phyloP scores from a whole-genome alignment of 2,113 vertebrate genomes.

The Hippoglossus stenolepis region DNA sequence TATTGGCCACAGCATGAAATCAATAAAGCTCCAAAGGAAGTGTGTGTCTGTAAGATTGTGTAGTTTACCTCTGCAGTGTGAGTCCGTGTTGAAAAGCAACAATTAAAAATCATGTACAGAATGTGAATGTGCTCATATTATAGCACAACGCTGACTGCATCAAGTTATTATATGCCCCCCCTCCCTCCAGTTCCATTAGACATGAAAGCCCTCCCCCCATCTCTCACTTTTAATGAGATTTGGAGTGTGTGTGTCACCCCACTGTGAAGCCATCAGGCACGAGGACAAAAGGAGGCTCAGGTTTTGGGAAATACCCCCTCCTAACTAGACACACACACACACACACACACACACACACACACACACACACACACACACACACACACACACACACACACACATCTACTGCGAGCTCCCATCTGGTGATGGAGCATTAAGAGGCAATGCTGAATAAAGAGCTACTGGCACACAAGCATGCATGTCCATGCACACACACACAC shows the following conservation, averaged over 20 bases:
- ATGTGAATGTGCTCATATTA: neutral
- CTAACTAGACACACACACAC: constrained; percentile 7
- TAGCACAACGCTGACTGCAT: neutral
- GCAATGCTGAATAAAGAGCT: constrained; percentile 57
- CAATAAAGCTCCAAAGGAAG: constrained; percentile 60
- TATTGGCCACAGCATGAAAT: constrained; percentile 64
- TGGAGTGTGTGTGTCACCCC: constrained; percentile 72
- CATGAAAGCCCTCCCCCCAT: constrained; percentile 40
- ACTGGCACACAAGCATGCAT: constrained; percentile 40
- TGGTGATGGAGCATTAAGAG: constrained; percentile 75
- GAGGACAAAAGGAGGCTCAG: constrained; percentile 80
- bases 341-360: constrained; percentile 2
- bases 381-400: constrained; percentile 14
- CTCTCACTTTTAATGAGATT: constrained; percentile 81
- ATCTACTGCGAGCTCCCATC: constrained; percentile 76
- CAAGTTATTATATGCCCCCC: constrained; percentile 22
- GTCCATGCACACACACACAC: constrained; percentile 25
- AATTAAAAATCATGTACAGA: neutral
- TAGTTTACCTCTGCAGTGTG: neutral
- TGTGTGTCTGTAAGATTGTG: constrained; percentile 6
- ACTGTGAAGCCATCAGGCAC: constrained; percentile 76
- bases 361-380: constrained; percentile 20
- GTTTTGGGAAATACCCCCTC: constrained; percentile 53
- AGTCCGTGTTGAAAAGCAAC: neutral
- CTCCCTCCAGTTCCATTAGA: constrained; percentile 28